Conservation (phyloP, 2,888 invertebrate genomes). For the Nemurella pictetii region DNA sequence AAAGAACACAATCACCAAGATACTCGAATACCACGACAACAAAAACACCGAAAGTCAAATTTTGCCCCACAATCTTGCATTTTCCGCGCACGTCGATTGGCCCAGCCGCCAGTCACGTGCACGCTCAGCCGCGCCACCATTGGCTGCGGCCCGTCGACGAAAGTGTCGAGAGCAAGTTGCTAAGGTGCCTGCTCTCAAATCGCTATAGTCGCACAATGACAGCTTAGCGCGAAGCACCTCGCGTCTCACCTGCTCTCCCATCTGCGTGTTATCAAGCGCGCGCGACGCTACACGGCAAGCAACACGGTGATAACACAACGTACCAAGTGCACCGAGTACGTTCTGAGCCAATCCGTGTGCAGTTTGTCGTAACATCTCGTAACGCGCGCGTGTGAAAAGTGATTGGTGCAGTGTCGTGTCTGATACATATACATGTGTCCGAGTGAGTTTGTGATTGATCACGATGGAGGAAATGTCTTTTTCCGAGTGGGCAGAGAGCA, state of each 20-base stretch:
- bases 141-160: neutral
- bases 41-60: neutral
- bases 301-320: neutral
- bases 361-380: neutral
- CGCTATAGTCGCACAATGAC: slow-evolving; percentile 1
- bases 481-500: slow-evolving; percentile 62
- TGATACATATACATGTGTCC: slow-evolving; percentile 7
- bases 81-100: neutral
- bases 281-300: neutral
- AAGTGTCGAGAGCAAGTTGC: neutral
- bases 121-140: neutral
- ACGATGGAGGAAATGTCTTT: slow-evolving; percentile 65
- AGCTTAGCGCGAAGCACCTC: neutral
- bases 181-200: neutral
- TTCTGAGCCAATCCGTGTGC: neutral
- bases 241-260: neutral
- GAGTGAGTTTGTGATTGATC: slow-evolving; percentile 3
- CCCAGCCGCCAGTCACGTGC: neutral
- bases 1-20: too few relatives aligned
- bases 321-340: neutral
- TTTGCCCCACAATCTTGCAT: neutral
- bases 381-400: neutral
- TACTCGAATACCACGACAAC: too few relatives aligned
- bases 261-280: neutral
- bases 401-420: neutral